Conservation (phyloP, 2,888 invertebrate genomes). For the Apotomis betuletana region DNA sequence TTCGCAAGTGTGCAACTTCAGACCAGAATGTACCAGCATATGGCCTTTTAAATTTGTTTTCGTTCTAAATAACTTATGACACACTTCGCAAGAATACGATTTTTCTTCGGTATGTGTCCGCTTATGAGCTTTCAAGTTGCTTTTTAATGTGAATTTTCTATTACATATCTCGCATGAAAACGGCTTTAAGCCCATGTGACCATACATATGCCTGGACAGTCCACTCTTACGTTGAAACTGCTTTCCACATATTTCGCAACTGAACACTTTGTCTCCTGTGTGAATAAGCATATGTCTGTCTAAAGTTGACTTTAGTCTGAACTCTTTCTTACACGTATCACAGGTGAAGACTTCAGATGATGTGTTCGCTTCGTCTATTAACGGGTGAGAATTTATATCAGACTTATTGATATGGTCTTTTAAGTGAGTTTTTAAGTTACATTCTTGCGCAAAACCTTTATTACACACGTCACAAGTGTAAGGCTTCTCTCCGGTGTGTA, state of each 20-base stretch:
- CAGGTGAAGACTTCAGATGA: neutral
- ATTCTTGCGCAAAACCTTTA: constrained; percentile 7
- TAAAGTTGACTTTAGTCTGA: neutral
- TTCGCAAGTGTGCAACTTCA: constrained; percentile 11
- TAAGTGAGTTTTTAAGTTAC: constrained; percentile 10
- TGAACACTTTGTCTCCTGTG: constrained; percentile 1
- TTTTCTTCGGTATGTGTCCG: constrained; percentile 12
- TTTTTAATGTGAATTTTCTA: constrained; percentile 12
- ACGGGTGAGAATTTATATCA: neutral
- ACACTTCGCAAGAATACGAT: constrained; percentile 7
- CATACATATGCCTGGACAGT: constrained; percentile 9
- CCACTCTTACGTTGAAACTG: constrained; percentile 13
- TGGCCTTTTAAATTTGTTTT: constrained; percentile 12
- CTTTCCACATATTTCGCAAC: constrained; percentile 25
- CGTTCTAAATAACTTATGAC: constrained; percentile 9
- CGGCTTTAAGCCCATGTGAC: constrained; percentile 13
- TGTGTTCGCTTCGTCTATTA: neutral
- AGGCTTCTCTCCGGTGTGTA: constrained; percentile 4
- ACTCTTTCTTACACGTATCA: neutral
- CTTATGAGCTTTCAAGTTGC: constrained; percentile 18
- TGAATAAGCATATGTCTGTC: neutral
- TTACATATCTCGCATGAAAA: constrained; percentile 4
- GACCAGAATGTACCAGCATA: constrained; percentile 16
- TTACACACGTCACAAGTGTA: constrained; percentile 24
- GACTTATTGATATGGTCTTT: constrained; percentile 13